Percentiles rank a stretch among this genome's conserved stretches.
These are phyloP conservation scores for Tetragonula clypearis DNA, from an alignment of 1,140 invertebrate species.

Conservation along the genomic window DNA sequence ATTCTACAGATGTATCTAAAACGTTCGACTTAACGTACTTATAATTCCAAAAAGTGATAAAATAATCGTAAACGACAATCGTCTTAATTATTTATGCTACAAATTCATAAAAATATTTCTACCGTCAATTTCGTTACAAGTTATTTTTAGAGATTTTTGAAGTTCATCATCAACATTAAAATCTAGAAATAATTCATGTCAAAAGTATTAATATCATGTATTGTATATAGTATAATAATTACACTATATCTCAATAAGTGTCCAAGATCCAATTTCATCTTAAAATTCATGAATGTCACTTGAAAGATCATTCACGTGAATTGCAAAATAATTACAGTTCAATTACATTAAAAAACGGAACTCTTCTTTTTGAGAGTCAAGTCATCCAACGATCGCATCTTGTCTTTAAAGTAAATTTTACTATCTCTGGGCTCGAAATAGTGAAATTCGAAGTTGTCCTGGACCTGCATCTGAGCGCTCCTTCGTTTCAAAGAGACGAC, in stretches of 20 bases:
- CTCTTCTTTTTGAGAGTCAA: neutral
- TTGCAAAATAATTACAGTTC: no score
- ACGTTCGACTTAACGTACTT: neutral
- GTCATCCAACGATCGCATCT: neutral
- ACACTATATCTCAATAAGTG: neutral
- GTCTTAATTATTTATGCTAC: neutral
- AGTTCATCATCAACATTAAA: neutral
- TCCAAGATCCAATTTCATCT: neutral
- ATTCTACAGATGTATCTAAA: neutral
- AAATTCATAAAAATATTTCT: neutral
- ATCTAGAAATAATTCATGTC: neutral
- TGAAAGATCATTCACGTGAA: no score
- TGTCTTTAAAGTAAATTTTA: constrained; percentile 3
- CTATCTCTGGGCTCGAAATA: constrained; percentile 57
- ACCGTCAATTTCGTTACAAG: neutral
- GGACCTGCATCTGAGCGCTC: neutral
- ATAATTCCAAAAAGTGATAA: neutral
- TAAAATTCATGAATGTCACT: neutral
- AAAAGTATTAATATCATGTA: rapidly evolving
- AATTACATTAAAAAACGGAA: neutral
- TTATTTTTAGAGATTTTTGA: no score
- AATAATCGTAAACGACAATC: neutral
- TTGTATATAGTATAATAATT: neutral
- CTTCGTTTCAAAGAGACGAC: constrained; percentile 43
- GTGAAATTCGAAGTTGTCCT: neutral